Percentiles rank a stretch among this genome's conserved stretches.
These are phyloP conservation scores for Trissolcus basalis DNA, from an alignment of 1,140 invertebrate genomes.

Conservation along the genomic window DNA sequence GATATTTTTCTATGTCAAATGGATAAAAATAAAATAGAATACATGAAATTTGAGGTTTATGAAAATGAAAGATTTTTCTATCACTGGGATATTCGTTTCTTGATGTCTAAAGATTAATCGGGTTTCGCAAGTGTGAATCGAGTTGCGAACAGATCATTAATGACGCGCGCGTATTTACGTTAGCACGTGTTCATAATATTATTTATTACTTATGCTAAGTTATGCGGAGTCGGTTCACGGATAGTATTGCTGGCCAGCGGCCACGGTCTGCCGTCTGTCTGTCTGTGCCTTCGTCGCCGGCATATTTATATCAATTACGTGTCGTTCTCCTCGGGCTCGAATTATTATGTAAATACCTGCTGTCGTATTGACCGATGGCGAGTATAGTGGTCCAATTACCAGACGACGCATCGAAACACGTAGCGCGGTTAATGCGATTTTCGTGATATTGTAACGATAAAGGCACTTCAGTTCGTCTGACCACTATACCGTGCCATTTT, in stretches of 20 bases:
- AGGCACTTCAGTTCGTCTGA: constrained; percentile 32
- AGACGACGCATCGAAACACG: constrained; percentile 54
- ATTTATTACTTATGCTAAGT: constrained; percentile 74
- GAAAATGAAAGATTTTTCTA: constrained; percentile 6
- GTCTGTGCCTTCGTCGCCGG: constrained; percentile 68
- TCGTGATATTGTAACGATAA: constrained; percentile 57
- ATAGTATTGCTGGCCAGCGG: constrained; percentile 68
- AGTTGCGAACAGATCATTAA: constrained; percentile 50
- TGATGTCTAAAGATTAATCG: constrained; percentile 27
- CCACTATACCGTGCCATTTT: constrained; percentile 11
- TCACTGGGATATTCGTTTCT: background rate
- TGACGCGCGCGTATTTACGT: constrained; percentile 65
- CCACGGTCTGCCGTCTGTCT: constrained; percentile 70
- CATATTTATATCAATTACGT: constrained; percentile 74
- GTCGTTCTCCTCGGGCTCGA: constrained; percentile 67
- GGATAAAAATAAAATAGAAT: too few species aligned
- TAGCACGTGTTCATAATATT: constrained; percentile 72
- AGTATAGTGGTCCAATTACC: constrained; percentile 61
- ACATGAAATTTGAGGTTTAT: too few species aligned
- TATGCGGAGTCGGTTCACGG: constrained; percentile 69
- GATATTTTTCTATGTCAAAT: constrained; percentile 10
- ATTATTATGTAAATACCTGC: constrained; percentile 71
- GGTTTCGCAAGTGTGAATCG: constrained; percentile 44
- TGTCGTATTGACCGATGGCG: constrained; percentile 58
- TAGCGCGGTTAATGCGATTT: constrained; percentile 55